Conservation (phyloP, 2,888 invertebrate species). For the Aethes cnicana region DNA sequence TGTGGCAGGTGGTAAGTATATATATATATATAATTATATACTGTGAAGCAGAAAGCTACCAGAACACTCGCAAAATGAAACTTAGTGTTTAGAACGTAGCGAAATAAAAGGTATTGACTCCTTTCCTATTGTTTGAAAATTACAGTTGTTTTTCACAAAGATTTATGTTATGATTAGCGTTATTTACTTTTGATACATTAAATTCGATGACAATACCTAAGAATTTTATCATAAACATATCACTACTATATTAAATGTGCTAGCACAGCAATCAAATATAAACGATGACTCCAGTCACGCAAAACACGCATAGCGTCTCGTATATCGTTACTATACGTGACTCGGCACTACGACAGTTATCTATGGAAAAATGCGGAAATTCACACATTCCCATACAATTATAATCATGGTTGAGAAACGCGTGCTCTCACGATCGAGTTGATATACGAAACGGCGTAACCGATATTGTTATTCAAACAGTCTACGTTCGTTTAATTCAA, state of each 20-base stretch:
- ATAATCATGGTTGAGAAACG: constrained; percentile 14
- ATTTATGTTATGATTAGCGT: too few species aligned
- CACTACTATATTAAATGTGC: not conserved
- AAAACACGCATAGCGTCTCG: constrained; percentile 18
- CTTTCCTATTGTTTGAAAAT: too few species aligned
- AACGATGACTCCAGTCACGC: not conserved
- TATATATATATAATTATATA: too few species aligned
- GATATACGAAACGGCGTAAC: not conserved
- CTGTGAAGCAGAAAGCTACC: constrained; percentile 10
- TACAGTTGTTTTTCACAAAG: too few species aligned
- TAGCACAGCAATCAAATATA: not conserved
- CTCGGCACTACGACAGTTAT: constrained; percentile 11
- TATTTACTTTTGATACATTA: too few species aligned
- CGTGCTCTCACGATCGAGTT: constrained; percentile 14
- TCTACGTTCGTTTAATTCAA: too few species aligned
- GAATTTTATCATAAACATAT: not conserved
- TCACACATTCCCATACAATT: constrained; percentile 13
- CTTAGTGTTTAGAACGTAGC: too few species aligned
- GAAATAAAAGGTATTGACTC: too few species aligned
- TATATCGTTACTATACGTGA: constrained; percentile 20
- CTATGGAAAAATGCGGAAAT: constrained; percentile 23
- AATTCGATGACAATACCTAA: too few species aligned
- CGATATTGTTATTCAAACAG: not conserved
- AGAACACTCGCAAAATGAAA: too few species aligned
- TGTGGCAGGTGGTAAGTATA: constrained; percentile 8